Percentiles rank a stretch among this genome's conserved stretches.
phyloP scores from a whole-genome alignment of 2,797 vertebrate genomes.

The Petrocephalus schoutedeni region DNA sequence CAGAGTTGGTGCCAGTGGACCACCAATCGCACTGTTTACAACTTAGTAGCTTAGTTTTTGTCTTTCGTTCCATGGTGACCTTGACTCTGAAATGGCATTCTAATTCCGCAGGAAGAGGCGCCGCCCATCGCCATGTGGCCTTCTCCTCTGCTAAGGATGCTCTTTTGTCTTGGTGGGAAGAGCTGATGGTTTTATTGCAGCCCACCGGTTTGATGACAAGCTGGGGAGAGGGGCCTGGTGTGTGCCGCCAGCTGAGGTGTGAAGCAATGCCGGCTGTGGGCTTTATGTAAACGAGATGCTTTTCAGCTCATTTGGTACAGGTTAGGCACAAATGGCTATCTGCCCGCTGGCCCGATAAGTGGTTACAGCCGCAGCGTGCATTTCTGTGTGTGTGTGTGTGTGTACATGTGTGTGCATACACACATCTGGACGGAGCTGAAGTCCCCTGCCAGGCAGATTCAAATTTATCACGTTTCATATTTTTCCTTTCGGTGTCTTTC shows the following conservation, averaged over 20 bases:
- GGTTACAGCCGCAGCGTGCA: not conserved
- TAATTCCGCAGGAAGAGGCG: not conserved
- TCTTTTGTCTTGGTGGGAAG: not conserved
- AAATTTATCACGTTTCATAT: not conserved
- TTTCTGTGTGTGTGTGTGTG: not conserved
- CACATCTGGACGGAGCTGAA: constrained; percentile 12
- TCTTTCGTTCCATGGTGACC: not conserved
- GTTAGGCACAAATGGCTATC: constrained; percentile 31
- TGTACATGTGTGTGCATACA: not conserved
- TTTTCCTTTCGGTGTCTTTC: not conserved
- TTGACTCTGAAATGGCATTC: not conserved
- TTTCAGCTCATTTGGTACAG: constrained; percentile 36
- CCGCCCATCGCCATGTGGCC: not conserved
- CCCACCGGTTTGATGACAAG: not conserved
- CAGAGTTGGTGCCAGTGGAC: not conserved
- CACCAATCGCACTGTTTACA: not conserved
- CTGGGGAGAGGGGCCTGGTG: not conserved
- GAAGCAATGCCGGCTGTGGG: constrained; percentile 37
- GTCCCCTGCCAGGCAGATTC: not conserved
- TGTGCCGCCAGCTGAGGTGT: not conserved
- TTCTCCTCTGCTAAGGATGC: not conserved
- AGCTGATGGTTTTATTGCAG: not conserved
- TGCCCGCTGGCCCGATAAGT: not conserved
- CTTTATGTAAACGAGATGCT: constrained; percentile 38
- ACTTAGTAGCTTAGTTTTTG: not conserved